These are phyloP conservation scores for Astropecten irregularis DNA, from an alignment of 53 echinoderm and acorn worm genomes.

Conservation along the genomic window DNA sequence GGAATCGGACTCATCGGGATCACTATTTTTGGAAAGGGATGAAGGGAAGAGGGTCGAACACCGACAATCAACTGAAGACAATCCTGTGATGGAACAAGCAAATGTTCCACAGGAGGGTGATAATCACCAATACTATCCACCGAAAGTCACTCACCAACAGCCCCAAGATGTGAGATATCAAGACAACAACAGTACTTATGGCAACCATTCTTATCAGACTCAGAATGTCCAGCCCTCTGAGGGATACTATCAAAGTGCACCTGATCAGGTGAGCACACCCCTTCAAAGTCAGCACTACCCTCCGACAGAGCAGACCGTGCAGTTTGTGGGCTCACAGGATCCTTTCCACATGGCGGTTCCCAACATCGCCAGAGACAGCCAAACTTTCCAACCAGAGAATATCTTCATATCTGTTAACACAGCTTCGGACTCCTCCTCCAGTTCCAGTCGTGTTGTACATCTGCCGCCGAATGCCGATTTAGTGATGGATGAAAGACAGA, in stretches of 20 bases:
- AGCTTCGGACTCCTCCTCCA: slow-evolving; percentile 19
- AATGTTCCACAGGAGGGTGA: background rate
- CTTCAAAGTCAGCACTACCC: slow-evolving; percentile 21
- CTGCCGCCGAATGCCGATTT: slow-evolving; percentile 36
- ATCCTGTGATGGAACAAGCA: background rate
- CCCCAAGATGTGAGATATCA: slow-evolving; percentile 16
- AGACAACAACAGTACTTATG: background rate
- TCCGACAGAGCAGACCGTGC: slow-evolving; percentile 42
- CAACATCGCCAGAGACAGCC: background rate
- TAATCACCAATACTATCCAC: slow-evolving; percentile 11
- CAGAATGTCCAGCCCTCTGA: background rate
- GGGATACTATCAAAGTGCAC: slow-evolving; percentile 9
- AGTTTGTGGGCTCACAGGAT: slow-evolving; percentile 33
- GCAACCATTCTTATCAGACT: background rate
- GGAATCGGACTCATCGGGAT: background rate
- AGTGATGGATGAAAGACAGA: slow-evolving; percentile 27
- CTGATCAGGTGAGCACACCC: background rate
- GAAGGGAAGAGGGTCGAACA: background rate
- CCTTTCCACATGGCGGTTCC: slow-evolving; percentile 4
- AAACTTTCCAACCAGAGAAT: slow-evolving; percentile 41
- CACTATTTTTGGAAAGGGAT: background rate
- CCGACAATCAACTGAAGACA: slow-evolving; percentile 10
- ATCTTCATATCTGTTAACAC: slow-evolving; percentile 55
- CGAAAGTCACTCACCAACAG: background rate
- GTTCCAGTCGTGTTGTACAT: slow-evolving; percentile 31